These are phyloP conservation scores for Porphyrio hochstetteri DNA, from an alignment of 2,113 vertebrate species.

Conservation along the genomic window DNA sequence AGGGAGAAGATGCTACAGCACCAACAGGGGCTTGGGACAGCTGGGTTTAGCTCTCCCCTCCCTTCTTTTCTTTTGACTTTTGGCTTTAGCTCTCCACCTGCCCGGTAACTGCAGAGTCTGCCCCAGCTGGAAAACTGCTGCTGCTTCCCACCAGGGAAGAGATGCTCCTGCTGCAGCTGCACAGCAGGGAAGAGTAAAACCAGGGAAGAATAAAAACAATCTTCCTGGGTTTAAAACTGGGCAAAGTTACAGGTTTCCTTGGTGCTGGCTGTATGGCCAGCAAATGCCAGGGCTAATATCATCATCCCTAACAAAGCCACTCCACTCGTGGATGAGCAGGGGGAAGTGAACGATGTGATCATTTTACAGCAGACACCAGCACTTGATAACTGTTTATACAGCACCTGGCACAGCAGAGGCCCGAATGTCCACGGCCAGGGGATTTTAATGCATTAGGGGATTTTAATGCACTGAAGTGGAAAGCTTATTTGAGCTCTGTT, in stretches of 20 bases:
- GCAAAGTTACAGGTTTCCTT: neutral
- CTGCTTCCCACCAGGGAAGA: neutral
- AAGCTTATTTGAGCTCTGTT: conserved; percentile 47
- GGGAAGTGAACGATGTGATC: neutral
- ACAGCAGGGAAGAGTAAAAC: neutral
- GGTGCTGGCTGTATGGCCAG: neutral
- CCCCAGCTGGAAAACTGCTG: neutral
- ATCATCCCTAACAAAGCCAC: conserved; percentile 27
- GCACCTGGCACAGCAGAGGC: conserved; percentile 26
- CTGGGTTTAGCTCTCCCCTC: neutral
- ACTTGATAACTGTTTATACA: conserved; percentile 26
- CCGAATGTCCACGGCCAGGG: neutral
- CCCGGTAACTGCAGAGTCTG: neutral
- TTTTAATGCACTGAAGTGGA: conserved; percentile 50
- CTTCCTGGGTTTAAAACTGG: neutral
- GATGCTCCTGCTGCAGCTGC: neutral
- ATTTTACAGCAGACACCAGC: conserved; percentile 24
- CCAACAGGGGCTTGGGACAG: neutral
- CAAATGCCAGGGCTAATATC: conserved; percentile 8
- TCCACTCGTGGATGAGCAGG: neutral
- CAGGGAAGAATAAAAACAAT: neutral
- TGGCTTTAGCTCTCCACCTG: neutral
- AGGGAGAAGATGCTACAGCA: neutral
- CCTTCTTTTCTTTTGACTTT: neutral
- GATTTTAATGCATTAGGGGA: conserved; percentile 45